These are phyloP conservation scores for Sternotherus odoratus DNA, from an alignment of 2,797 vertebrate genomes.

Conservation along the genomic window DNA sequence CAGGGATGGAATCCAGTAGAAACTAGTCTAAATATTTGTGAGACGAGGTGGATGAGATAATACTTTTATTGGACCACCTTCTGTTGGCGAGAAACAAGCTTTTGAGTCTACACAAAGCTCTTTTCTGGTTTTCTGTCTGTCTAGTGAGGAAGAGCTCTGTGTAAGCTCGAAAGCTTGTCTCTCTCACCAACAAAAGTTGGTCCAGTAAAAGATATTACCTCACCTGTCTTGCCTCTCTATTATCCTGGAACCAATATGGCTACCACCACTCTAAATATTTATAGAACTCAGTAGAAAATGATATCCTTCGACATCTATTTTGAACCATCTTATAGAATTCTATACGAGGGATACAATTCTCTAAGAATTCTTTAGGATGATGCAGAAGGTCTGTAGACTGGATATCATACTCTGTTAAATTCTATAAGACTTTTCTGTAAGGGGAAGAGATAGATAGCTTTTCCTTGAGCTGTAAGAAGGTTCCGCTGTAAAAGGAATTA, in stretches of 20 bases:
- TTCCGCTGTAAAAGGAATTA: neutral
- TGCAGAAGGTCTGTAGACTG: neutral
- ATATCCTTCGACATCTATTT: neutral
- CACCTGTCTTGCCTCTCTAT: neutral
- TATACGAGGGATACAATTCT: neutral
- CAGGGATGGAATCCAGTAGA: neutral
- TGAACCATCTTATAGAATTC: neutral
- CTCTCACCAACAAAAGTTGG: neutral
- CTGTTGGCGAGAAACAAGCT: neutral
- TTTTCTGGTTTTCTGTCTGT: neutral
- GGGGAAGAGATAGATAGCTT: neutral
- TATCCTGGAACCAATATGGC: neutral
- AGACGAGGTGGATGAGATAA: neutral
- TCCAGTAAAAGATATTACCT: neutral
- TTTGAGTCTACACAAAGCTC: neutral
- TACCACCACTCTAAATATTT: neutral
- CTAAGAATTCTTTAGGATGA: neutral
- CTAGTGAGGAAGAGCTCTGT: neutral
- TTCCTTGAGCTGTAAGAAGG: neutral
- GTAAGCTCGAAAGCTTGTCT: neutral
- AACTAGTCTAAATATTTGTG: neutral
- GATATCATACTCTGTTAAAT: neutral
- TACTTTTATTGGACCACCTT: neutral
- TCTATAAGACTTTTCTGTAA: neutral
- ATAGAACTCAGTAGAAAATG: neutral